Conservation (phyloP, 2,797 vertebrate species). For the Dromococcyx pavoninus region DNA sequence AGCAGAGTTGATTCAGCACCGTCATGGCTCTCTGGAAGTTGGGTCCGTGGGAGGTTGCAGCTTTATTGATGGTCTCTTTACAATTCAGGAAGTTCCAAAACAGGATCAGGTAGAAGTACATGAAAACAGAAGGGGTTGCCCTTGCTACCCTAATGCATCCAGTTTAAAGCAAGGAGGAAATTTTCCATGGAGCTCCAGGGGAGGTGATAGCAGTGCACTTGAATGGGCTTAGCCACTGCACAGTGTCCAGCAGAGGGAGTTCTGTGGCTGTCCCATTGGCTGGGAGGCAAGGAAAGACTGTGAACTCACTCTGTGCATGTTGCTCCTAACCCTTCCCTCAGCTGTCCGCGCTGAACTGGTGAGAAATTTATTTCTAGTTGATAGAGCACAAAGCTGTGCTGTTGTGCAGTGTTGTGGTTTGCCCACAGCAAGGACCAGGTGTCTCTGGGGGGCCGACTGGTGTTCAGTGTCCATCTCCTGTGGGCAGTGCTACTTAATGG, state of each 20-base stretch:
- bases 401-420: not conserved
- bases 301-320: not conserved
- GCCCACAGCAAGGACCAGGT: not conserved
- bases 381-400: not conserved
- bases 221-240: not conserved
- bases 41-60: not conserved
- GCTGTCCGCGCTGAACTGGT: not conserved
- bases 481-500: not conserved
- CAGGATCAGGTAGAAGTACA: not conserved
- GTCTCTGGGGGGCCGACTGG: not conserved
- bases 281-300: not conserved
- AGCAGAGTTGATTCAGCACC: not conserved
- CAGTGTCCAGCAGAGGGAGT: constrained; percentile 30
- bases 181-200: not conserved
- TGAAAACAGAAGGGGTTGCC: not conserved
- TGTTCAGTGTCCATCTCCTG: not conserved
- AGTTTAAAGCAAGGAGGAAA: not conserved
- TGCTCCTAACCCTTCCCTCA: not conserved
- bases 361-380: not conserved
- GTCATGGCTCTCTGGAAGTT: not conserved
- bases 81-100: not conserved
- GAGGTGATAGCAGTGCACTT: not conserved
- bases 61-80: not conserved
- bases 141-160: not conserved
- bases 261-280: not conserved